phyloP scores from a whole-genome alignment of 92 coral and sea anemone genomes.

The Pocillopora grandis region DNA sequence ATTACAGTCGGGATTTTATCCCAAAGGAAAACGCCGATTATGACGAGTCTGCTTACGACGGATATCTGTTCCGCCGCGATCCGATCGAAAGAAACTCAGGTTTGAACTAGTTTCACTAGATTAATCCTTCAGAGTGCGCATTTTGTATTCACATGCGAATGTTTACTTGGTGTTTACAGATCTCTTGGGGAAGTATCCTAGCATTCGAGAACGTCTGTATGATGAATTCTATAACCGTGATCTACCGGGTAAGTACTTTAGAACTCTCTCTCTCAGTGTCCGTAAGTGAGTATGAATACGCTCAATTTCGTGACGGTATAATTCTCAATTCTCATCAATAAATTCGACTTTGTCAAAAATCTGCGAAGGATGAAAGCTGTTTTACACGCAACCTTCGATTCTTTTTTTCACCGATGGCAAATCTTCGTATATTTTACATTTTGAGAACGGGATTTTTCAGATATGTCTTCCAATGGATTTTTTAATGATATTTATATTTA shows the following conservation, averaged over 20 bases:
- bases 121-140: not conserved
- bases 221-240: not conserved
- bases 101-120: not conserved
- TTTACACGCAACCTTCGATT: too few relatives aligned
- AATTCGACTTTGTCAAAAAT: not conserved
- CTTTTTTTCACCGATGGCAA: too few relatives aligned
- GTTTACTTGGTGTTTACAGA: constrained; percentile 33
- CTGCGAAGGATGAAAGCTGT: not conserved
- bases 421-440: too few relatives aligned
- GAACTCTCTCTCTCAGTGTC: too few relatives aligned
- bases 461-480: too few relatives aligned
- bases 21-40: constrained; percentile 21
- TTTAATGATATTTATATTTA: too few relatives aligned
- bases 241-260: too few relatives aligned
- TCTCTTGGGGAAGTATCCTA: constrained; percentile 3
- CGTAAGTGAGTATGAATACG: too few relatives aligned
- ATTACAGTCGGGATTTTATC: constrained; percentile 8
- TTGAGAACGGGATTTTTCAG: too few relatives aligned
- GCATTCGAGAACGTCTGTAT: not conserved
- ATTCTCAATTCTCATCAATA: not conserved
- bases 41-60: constrained; percentile 18
- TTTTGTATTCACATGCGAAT: constrained; percentile 4
- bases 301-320: too few relatives aligned
- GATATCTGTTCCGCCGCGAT: constrained; percentile 24
- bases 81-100: not conserved